These are phyloP conservation scores for Coendou prehensilis DNA, from an alignment of 2,797 vertebrate genomes.

Conservation along the genomic window DNA sequence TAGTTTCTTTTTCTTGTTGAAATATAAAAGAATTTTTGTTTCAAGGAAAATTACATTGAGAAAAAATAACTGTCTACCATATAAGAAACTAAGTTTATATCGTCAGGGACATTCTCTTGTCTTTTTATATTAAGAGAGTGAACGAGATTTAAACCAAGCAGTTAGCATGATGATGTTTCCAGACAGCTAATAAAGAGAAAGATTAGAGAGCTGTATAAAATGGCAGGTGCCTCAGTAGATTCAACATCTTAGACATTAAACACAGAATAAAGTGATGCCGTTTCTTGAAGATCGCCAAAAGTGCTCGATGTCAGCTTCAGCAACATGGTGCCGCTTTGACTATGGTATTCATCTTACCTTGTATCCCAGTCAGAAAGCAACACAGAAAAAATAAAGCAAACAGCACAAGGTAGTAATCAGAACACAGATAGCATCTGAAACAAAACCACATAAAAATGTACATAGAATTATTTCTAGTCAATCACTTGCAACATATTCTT, in stretches of 20 bases:
- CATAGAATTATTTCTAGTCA: constrained; percentile 27
- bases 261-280: constrained; percentile 64
- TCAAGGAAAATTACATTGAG: constrained; percentile 70
- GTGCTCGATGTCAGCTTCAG: constrained; percentile 62
- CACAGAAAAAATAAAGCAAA: constrained; percentile 55
- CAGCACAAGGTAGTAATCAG: constrained; percentile 1
- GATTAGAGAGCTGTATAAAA: constrained; percentile 60
- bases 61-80: constrained; percentile 72
- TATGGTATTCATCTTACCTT: constrained; percentile 52
- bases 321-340: constrained; percentile 62
- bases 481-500: neutral
- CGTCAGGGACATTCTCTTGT: constrained; percentile 67
- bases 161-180: constrained; percentile 73
- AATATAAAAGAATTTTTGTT: constrained; percentile 74
- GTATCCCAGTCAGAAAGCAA: constrained; percentile 64
- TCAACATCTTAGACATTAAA: constrained; percentile 68
- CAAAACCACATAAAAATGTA: constrained; percentile 14
- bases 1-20: constrained; percentile 68
- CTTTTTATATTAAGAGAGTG: constrained; percentile 76
- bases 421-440: constrained; percentile 9
- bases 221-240: constrained; percentile 62
- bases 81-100: constrained; percentile 71
- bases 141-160: constrained; percentile 74
- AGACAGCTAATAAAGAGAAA: constrained; percentile 72
- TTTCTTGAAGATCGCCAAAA: constrained; percentile 70